phyloP scores from a whole-genome alignment of 2,888 invertebrate species.

The Cremastinae sp. region DNA sequence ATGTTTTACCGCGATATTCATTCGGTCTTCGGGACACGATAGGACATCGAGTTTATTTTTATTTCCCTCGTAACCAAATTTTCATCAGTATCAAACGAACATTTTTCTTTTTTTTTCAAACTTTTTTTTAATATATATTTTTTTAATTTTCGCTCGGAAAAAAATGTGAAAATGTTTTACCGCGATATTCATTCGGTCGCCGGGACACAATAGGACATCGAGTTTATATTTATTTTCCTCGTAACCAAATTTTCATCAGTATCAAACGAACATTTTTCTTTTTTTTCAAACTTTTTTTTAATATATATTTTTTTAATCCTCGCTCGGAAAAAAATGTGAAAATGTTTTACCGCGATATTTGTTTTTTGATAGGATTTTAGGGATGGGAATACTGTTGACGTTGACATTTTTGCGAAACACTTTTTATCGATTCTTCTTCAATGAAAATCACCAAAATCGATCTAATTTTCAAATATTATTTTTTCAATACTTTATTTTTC shows the following conservation, averaged over 20 bases:
- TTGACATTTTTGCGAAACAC: no score
- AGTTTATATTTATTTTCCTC: background rate
- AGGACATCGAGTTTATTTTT: background rate
- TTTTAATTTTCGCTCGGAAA: background rate
- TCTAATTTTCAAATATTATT: no score
- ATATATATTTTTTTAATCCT: background rate
- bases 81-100: background rate
- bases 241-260: background rate
- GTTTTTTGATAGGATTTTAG: background rate
- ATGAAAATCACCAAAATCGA: no score
- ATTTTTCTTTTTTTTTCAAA: no score
- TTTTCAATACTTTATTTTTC: no score
- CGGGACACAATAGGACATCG: no score
- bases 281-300: no score
- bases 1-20: background rate
- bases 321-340: background rate
- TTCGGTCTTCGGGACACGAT: background rate
- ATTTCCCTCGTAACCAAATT: background rate
- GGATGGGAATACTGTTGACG: no score
- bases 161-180: background rate
- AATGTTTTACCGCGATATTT: background rate
- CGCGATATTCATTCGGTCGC: background rate
- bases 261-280: no score
- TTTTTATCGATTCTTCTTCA: no score
- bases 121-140: no score